Evolutionary conservation across 2,113 vertebrate species (phyloP), one percentile per base, ranked within the genome.

Genomic region (Daboia siamensis): DNA sequence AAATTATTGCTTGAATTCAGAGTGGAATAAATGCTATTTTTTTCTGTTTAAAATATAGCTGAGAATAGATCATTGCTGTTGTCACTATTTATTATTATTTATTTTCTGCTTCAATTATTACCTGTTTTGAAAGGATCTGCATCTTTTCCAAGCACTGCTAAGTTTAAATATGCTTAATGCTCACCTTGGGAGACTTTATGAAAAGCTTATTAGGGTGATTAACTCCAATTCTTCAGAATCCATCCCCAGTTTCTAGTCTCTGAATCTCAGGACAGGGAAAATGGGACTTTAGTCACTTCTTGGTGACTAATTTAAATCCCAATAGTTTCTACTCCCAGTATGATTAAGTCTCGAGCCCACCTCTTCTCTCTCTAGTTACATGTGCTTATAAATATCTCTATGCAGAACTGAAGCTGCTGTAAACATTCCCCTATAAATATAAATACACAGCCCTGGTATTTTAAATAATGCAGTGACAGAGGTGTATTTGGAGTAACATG

Each of bases 1-100:
- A 95, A 96, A 90, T 48, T 39, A 10, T n/a, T 93, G 52, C 89
- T 93, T 86, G 4, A 24, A 3, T 0, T 56, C 46, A 23, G 4
- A 86, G 9, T 11, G n/a, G 15, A 57, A 80, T 59, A 44, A 59
- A 3, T 6, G 21, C 20, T 1, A 69, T 33, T 2, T 87, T 93
- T 86, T 12, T n/a, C 15, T 21, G 87, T 21, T 80, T 6, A 0
- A 13, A 92, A 69, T 24, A 44, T 23, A 26, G 29, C 17, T 17
- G 48, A 51, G 48, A 51, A 51, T 15, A 54, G 57, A 26, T 26
- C 26, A 23, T 8, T 92, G n/a, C 15, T 44, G 23, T 11, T 69
- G 8, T 29, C 51, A 46, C 39, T 90, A 20, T n/a, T 23, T 23
- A 5, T 88, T 33, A 56, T 61, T 11, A 29, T 39, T 56, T 21